Conservation (phyloP, 2,888 invertebrate species). For the Drosophila affinis region DNA sequence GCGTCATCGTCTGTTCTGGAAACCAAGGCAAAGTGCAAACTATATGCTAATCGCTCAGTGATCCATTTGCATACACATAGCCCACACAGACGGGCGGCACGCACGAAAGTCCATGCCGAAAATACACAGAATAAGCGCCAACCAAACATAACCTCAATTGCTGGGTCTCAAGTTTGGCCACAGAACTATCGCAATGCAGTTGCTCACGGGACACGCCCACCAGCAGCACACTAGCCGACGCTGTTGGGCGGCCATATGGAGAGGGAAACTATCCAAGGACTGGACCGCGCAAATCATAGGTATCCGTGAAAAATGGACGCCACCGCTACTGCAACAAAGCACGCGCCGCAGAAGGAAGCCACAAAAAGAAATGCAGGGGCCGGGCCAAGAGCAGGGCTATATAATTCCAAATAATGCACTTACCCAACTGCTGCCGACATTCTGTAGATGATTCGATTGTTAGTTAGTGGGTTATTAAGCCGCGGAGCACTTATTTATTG, state of each 20-base stretch:
- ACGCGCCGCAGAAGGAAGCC: constrained; percentile 73
- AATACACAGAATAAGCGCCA: constrained; percentile 58
- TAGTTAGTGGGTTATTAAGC: constrained; percentile 32
- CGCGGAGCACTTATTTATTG: constrained; percentile 29
- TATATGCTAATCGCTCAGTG: constrained; percentile 25
- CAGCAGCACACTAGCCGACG: constrained; percentile 2
- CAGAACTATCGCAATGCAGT: constrained; percentile 57
- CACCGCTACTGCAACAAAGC: constrained; percentile 58
- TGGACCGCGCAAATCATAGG: background rate
- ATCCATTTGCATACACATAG: constrained; percentile 43
- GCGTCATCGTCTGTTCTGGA: constrained; percentile 26
- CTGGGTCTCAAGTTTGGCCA: constrained; percentile 32
- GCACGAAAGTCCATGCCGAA: constrained; percentile 31
- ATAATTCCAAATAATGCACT: constrained; percentile 46
- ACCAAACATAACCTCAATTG: constrained; percentile 76
- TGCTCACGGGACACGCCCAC: constrained; percentile 72
- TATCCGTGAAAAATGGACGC: constrained; percentile 64
- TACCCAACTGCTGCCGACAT: constrained; percentile 79
- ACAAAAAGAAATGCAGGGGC: constrained; percentile 56
- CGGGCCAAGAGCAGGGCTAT: background rate
- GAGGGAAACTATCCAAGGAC: background rate
- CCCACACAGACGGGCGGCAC: background rate
- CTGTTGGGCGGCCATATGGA: constrained; percentile 1
- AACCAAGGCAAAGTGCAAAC: constrained; percentile 19
- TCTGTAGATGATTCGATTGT: constrained; percentile 46